Conservation (phyloP, 2,888 invertebrate genomes). For the Cantharis rustica region DNA sequence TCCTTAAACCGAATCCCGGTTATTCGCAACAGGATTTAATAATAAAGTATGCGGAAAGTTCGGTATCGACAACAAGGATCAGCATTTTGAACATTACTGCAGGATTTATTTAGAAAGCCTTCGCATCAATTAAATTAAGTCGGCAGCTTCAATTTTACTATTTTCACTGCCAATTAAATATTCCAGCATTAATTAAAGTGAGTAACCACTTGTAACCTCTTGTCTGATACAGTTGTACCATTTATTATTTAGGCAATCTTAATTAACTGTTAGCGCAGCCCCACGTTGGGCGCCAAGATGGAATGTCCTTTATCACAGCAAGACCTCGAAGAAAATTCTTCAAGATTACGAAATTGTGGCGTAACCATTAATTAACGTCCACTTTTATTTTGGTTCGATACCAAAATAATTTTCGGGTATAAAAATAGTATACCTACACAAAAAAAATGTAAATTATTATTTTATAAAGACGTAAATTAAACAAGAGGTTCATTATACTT, state of each 20-base stretch:
- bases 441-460: neutral
- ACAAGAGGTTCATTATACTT: constrained; percentile 20
- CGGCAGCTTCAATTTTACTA: neutral
- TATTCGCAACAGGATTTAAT: neutral
- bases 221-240: no score
- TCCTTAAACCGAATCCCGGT: neutral
- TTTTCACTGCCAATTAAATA: no score
- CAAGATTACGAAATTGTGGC: neutral
- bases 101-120: neutral
- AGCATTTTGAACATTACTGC: neutral
- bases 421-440: neutral
- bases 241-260: neutral
- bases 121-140: neutral
- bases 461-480: constrained; percentile 15
- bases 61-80: neutral
- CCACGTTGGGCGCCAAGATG: neutral
- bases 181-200: neutral
- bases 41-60: neutral
- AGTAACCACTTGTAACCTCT: no score
- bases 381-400: neutral
- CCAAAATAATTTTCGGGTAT: neutral
- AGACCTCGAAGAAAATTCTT: neutral
- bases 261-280: neutral
- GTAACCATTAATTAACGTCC: neutral
- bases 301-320: neutral